Evolutionary conservation across 1,140 invertebrate genomes (phyloP).

Genomic region (Trichogramma pretiosum): DNA sequence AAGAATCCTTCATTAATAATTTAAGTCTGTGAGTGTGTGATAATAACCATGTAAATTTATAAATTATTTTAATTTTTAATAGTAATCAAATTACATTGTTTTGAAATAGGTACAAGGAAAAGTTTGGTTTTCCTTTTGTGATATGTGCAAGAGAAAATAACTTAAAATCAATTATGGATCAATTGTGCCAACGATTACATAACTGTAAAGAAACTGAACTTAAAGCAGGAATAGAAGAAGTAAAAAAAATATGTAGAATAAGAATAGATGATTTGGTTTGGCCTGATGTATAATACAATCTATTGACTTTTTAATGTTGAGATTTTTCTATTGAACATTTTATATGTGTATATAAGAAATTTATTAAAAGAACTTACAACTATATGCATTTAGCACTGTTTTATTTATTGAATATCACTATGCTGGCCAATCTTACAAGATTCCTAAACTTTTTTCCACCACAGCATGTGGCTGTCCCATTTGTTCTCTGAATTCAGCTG

Average conservation of each 20-base stretch:
- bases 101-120: constrained; percentile 51
- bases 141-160: constrained; percentile 61
- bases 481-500: constrained; percentile 62
- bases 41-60: constrained; percentile 18
- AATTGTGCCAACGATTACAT: constrained; percentile 47
- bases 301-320: neutral
- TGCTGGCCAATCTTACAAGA: constrained; percentile 51
- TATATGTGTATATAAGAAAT: constrained; percentile 12
- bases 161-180: constrained; percentile 50
- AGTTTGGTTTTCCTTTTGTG: constrained; percentile 64
- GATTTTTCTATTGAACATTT: constrained; percentile 9
- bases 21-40: constrained; percentile 45
- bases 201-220: constrained; percentile 51
- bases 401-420: too few species aligned
- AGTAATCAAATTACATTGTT: neutral
- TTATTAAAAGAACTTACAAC: constrained; percentile 19
- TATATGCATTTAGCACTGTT: too few species aligned
- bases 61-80: neutral
- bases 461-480: constrained; percentile 71
- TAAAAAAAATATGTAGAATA: constrained; percentile 59
- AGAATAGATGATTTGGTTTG: constrained; percentile 50
- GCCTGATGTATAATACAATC: constrained; percentile 17
- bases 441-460: constrained; percentile 63
- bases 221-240: constrained; percentile 53
- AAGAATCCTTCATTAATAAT: constrained; percentile 41